Base-by-base conservation (phyloP, 2,113 vertebrate genomes). In the Neoarius graeffei region DNA sequence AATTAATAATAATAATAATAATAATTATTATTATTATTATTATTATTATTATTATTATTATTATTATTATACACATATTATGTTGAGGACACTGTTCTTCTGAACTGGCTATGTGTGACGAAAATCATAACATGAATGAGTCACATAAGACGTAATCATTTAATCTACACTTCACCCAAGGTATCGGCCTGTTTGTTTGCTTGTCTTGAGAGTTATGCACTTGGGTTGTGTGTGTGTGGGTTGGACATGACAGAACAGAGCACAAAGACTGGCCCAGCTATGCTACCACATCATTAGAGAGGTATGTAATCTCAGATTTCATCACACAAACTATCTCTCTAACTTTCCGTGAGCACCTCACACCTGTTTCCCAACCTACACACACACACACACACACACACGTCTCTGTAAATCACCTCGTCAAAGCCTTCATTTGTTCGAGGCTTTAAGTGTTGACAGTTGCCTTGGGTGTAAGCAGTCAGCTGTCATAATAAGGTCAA, bases 401-500 rank as follows among this genome's bases (percentile, higher is more conserved):
- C 9, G 94, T 94, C 89, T 71, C 86, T 88, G 88, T 90, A 92
- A 95, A 96, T 96, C 96, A 93, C 95, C 94, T 57, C 93, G 94
- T 94, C 94, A 94, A 95, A 96, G 94, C 92, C 95, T 94, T 95
- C 93, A 95, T 95, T 95, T 93, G 95, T 91, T 93, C 92, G 90
- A 91, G 94, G 92, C 59, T 87, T 90, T 85, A 85, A 82, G 83
- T 93, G 94, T 94, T 95, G 94, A 94, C 88, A 84, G 94, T 92
- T 94, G 95, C 94, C 94, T 93, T 94, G 91, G 94, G 95, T 95
- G 94, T 93, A 90, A 91, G 94, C 94, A 94, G 93, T 92, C 93
- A 92, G 92, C 94, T 93, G 94, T 94, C 94, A 93, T 95, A 95
- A 95, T 94, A 93, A 96, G 95, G 95, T 96, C 95, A 95, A 94